phyloP scores from a whole-genome alignment of 1,140 invertebrate genomes.

The Halictus rubicundus region DNA sequence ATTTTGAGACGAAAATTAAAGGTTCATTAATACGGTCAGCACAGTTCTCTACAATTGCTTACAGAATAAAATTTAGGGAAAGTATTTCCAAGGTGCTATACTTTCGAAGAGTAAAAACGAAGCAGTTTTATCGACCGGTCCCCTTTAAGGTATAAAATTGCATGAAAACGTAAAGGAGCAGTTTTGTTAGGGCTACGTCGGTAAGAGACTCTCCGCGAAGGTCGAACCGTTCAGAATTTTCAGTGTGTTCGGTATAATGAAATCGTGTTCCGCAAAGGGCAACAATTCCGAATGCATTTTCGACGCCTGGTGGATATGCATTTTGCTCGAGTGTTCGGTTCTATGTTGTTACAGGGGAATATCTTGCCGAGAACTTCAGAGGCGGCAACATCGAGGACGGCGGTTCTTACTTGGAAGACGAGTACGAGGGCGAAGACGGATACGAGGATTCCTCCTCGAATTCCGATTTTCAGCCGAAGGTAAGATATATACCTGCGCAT shows the following conservation, averaged over 20 bases:
- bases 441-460: slow-evolving; percentile 55
- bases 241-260: background rate
- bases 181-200: no score
- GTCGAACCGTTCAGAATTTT: background rate
- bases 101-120: no score
- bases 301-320: background rate
- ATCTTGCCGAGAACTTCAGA: slow-evolving; percentile 51
- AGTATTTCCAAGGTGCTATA: no score
- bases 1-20: no score
- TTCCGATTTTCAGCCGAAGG: slow-evolving; percentile 59
- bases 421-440: slow-evolving; percentile 63
- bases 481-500: slow-evolving; percentile 42
- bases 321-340: slow-evolving; percentile 19
- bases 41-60: no score
- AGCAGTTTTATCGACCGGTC: no score
- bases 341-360: slow-evolving; percentile 58
- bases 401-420: slow-evolving; percentile 67
- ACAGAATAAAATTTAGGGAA: no score
- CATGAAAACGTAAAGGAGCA: no score
- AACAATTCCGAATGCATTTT: slow-evolving; percentile 12
- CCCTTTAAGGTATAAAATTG: no score
- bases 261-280: background rate
- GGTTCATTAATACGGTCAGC: no score
- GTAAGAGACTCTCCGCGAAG: no score
- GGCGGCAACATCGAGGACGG: slow-evolving; percentile 57